Evolutionary conservation across 2,888 invertebrate species (phyloP).

Genomic region (Ceriagrion tenellum): DNA sequence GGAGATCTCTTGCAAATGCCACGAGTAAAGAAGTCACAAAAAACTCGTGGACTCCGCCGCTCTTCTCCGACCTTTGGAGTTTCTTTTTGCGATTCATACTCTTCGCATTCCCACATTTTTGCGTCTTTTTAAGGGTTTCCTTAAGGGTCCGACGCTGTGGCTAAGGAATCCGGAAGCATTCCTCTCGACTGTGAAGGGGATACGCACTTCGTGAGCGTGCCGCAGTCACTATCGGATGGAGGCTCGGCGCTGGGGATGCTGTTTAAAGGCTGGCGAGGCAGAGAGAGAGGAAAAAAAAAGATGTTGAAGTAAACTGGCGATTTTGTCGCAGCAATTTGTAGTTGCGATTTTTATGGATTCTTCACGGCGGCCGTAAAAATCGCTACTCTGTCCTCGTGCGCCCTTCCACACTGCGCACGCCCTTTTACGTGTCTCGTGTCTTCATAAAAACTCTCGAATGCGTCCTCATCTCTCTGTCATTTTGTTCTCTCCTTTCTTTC

Average conservation of each 20-base stretch:
- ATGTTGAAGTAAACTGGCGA: too few relatives aligned
- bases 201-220: background rate
- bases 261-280: background rate
- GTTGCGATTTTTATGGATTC: slow-evolving; percentile 10
- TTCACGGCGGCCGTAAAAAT: background rate
- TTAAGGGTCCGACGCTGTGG: background rate
- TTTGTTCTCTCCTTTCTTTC: background rate
- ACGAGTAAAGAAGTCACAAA: too few relatives aligned
- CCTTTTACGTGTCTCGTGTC: background rate
- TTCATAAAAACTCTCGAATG: background rate
- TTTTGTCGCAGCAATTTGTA: slow-evolving; percentile 3
- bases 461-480: background rate
- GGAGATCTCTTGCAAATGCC: too few relatives aligned
- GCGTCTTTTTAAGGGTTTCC: background rate
- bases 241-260: background rate
- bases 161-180: background rate
- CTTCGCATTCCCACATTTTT: background rate
- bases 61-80: background rate
- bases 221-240: background rate
- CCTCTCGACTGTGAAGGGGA: background rate
- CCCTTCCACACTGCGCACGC: too few relatives aligned
- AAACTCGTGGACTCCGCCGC: background rate
- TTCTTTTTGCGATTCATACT: background rate
- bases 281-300: too few relatives aligned
- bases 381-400: background rate